Base-by-base conservation (phyloP, 2,113 vertebrate genomes). In the Miniopterus natalensis region DNA sequence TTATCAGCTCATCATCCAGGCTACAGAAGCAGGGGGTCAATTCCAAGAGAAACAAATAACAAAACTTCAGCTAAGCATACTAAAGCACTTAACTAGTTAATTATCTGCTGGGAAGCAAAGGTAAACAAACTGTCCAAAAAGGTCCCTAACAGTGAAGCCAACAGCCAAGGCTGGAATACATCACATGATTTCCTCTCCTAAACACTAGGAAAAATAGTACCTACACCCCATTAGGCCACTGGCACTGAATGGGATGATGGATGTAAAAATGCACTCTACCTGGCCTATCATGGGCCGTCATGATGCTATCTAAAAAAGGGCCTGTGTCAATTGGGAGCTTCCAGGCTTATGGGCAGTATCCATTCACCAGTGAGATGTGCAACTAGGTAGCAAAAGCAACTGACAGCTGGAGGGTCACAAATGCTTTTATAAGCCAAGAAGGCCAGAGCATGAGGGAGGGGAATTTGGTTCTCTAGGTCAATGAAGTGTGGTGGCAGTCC, bases 331-430 rank as follows among this genome's bases (percentile, higher is more conserved):
- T 2, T 23, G 29, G 47, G 42, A 78, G 65, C 18, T 42, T 3
- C 9, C 8, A 55, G 80, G 59, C 11, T 40, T 25, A 20, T 0
- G 11, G 79, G 47, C 42, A 73, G 40, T 77, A 29, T 29, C 42
- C 70, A 51, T 1, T 84, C 27, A 81, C 25, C 51, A 17, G 36
- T 0, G 66, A 73, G 31, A 75, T 0, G 0, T 6, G 23, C 27
- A 80, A 42, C 31, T 40, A 42, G 42, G n/a, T 1, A 75, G 75
- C 65, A 96, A 70, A 92, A 95, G 73, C n/a, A 63, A 75, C 25
- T 9, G 68, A 57, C 45, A 42, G 20, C 45, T 27, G 68, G 47
- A 74, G 45, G 65, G n/a, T 84, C 79, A 65, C 31, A 61, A 14
- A 61, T 15, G 66, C 70, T 36, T n/a, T n/a, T 45, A 1, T 18